These are phyloP conservation scores for Axis porcinus DNA, from an alignment of 2,113 vertebrate species.

Conservation along the genomic window DNA sequence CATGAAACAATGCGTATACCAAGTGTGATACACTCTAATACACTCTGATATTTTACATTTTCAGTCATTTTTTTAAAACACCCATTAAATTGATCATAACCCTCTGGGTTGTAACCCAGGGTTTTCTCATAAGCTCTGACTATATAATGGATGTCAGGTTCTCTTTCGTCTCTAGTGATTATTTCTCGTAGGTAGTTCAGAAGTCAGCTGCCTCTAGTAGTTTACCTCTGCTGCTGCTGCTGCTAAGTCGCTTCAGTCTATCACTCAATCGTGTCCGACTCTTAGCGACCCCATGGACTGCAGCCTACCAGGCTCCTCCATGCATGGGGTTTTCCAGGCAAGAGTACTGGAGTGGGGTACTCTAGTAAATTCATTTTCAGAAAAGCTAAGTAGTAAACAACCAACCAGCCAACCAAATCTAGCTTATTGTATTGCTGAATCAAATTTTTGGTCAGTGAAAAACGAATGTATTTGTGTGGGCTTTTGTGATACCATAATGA, in stretches of 20 bases:
- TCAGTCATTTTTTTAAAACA: background rate
- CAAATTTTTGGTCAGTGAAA: background rate
- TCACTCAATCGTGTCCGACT: background rate
- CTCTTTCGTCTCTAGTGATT: background rate
- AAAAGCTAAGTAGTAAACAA: background rate
- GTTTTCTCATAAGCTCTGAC: background rate
- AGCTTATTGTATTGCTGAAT: background rate
- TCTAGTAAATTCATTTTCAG: background rate
- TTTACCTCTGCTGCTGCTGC: background rate
- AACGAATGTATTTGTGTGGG: background rate
- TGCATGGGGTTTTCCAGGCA: background rate
- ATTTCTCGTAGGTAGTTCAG: background rate
- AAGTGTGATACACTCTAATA: background rate
- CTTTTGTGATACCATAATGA: background rate
- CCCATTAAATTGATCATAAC: background rate
- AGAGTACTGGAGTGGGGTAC: too few relatives aligned
- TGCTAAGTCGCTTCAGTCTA: background rate
- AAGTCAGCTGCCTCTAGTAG: background rate
- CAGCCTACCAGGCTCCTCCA: background rate
- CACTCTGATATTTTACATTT: background rate
- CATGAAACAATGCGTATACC: background rate
- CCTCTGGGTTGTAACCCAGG: background rate
- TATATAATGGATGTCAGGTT: background rate
- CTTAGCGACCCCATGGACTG: background rate
- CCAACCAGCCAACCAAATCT: background rate